Evolutionary conservation across 2,113 vertebrate species (phyloP).

Genomic region (Malurus melanocephalus): DNA sequence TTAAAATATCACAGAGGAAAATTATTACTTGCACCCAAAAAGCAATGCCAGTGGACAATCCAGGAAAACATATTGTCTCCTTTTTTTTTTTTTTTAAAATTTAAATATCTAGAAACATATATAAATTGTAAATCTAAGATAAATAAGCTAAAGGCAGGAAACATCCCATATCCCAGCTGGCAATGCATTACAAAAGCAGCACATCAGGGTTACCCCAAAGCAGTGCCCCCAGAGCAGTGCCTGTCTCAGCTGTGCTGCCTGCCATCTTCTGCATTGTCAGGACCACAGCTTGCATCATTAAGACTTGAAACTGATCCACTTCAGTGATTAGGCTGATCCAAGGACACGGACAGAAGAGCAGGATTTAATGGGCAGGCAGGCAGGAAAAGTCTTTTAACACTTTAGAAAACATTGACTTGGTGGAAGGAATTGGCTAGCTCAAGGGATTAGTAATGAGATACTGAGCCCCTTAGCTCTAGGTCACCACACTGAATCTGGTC

Average conservation of each 20-base stretch:
- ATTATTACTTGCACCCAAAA: not conserved
- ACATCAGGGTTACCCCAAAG: not conserved
- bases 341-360: conserved; percentile 39
- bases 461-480: conserved; percentile 61
- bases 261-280: not conserved
- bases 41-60: not conserved
- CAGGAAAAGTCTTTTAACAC: conserved; percentile 65
- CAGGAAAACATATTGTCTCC: not conserved
- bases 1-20: not conserved
- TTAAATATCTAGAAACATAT: not conserved
- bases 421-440: conserved; percentile 64
- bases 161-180: not conserved
- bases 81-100: not conserved
- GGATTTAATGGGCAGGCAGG: conserved; percentile 54
- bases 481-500: conserved; percentile 59
- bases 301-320: conserved; percentile 51
- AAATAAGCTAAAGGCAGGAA: not conserved
- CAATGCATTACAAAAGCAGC: not conserved
- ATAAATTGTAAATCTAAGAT: not conserved
- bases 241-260: not conserved
- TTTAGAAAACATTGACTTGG: conserved; percentile 58
- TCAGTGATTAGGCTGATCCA: conserved; percentile 57
- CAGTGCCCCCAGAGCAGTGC: not conserved
- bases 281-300: conserved; percentile 5
- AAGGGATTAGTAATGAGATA: conserved; percentile 67